phyloP scores from a whole-genome alignment of 2,113 vertebrate species.

The Neodontobutis hainanensis region DNA sequence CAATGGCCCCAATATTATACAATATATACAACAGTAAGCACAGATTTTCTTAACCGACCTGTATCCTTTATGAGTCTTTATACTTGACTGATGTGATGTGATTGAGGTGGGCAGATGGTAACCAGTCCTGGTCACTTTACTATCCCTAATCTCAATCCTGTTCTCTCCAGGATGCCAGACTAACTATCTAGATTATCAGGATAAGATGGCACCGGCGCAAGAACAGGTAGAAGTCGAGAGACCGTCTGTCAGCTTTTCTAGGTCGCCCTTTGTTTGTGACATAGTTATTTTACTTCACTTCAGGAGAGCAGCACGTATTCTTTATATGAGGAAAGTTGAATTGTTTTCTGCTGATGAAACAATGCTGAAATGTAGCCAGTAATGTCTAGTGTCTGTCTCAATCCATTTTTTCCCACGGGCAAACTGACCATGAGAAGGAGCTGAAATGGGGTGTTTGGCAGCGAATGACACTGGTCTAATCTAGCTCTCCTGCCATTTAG shows the following conservation, averaged over 20 bases:
- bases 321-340: no score
- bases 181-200: conserved; percentile 56
- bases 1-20: no score
- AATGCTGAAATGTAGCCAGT: no score
- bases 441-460: neutral
- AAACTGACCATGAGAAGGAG: no score
- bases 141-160: conserved; percentile 45
- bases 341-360: no score
- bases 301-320: no score
- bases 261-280: conserved; percentile 4
- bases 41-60: no score
- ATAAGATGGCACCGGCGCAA: conserved; percentile 26
- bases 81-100: neutral
- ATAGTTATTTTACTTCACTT: neutral
- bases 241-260: conserved; percentile 35
- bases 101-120: conserved; percentile 12
- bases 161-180: conserved; percentile 25
- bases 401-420: no score
- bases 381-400: no score
- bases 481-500: neutral
- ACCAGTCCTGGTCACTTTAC: conserved; percentile 23
- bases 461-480: conserved; percentile 9
- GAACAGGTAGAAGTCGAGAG: conserved; percentile 39
- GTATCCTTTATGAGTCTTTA: no score
- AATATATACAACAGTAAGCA: no score